A percentile compares a stretch with the other conserved stretches of the same genome.
Conservation (phyloP, 2,113 vertebrate species). For the Bathybates hornii region DNA sequence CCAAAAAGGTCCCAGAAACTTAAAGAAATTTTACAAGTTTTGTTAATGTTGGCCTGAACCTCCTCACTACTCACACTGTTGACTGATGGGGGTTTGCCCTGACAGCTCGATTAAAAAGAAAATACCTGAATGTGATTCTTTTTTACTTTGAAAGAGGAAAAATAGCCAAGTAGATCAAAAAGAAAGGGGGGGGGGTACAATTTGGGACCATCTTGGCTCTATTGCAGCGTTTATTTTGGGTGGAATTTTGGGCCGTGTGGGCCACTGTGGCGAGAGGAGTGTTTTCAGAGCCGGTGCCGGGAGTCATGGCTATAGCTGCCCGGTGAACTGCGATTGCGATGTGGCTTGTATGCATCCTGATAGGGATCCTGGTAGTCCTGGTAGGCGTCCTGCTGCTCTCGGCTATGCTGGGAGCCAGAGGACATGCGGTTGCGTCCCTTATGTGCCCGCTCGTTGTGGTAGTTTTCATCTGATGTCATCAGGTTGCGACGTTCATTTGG, state of each 20-base stretch:
- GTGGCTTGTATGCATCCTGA: conserved; percentile 89
- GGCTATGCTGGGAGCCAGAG: conserved; percentile 90
- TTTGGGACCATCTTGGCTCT: conserved; percentile 50
- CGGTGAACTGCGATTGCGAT: conserved; percentile 88
- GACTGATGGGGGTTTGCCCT: not conserved
- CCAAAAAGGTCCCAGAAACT: conserved; percentile 27
- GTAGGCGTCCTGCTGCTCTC: conserved; percentile 90
- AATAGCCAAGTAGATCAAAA: not conserved
- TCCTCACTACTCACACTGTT: not conserved
- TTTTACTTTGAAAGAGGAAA: conserved; percentile 21
- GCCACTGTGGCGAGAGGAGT: not conserved
- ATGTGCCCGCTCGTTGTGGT: conserved; percentile 90
- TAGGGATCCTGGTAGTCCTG: conserved; percentile 90
- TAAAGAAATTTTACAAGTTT: not conserved
- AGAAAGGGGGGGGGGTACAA: not conserved
- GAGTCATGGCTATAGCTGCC: conserved; percentile 95
- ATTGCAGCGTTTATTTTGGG: conserved; percentile 36
- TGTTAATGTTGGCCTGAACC: conserved; percentile 2
- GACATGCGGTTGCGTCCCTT: conserved; percentile 95
- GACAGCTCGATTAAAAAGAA: conserved; percentile 3
- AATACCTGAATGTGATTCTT: conserved; percentile 20
- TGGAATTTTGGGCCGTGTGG: not conserved
- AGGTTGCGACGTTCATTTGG: conserved; percentile 88
- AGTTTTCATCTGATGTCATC: conserved; percentile 89
- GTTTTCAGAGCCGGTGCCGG: conserved; percentile 89